Conservation (phyloP, 1,140 invertebrate species). For the Drosophila pectinifera region DNA sequence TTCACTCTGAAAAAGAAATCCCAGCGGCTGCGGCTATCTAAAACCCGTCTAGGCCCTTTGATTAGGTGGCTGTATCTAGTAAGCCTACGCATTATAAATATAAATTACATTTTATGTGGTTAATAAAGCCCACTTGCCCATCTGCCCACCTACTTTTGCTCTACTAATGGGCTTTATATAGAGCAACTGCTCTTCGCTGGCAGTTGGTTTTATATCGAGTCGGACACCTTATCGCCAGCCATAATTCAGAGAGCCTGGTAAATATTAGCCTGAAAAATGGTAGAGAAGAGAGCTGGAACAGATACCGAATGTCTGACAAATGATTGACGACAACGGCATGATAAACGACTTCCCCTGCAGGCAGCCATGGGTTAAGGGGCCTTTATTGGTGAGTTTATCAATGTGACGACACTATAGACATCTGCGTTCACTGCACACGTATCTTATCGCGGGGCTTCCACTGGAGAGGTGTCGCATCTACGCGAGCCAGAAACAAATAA, state of each 20-base stretch:
- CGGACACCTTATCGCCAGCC: conserved; percentile 47
- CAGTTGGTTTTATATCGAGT: conserved; percentile 30
- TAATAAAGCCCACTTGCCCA: conserved; percentile 60
- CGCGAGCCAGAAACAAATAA: conserved; percentile 37
- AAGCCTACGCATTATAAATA: conserved; percentile 64
- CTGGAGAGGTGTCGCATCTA: conserved; percentile 47
- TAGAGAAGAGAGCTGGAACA: conserved; percentile 19
- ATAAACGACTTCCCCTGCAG: conserved; percentile 61
- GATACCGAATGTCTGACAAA: conserved; percentile 55
- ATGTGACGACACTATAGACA: conserved; percentile 38
- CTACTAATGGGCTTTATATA: conserved; percentile 25
- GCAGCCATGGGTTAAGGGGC: conserved; percentile 67
- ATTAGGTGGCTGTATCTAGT: conserved; percentile 52
- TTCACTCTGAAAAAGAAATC: conserved; percentile 12
- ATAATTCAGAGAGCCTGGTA: conserved; percentile 42
- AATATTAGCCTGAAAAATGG: conserved; percentile 31
- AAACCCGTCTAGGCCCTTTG: conserved; percentile 50
- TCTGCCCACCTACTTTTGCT: conserved; percentile 53
- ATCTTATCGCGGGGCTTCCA: conserved; percentile 58
- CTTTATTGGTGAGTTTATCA: conserved; percentile 30
- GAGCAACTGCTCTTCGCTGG: conserved; percentile 67
- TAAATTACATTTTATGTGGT: conserved; percentile 61
- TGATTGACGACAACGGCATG: conserved; percentile 73
- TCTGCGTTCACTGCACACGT: not conserved
- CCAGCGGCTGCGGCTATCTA: conserved; percentile 15